These are phyloP conservation scores for Stenichneumon culpator DNA, from an alignment of 2,888 invertebrate genomes.

Conservation along the genomic window DNA sequence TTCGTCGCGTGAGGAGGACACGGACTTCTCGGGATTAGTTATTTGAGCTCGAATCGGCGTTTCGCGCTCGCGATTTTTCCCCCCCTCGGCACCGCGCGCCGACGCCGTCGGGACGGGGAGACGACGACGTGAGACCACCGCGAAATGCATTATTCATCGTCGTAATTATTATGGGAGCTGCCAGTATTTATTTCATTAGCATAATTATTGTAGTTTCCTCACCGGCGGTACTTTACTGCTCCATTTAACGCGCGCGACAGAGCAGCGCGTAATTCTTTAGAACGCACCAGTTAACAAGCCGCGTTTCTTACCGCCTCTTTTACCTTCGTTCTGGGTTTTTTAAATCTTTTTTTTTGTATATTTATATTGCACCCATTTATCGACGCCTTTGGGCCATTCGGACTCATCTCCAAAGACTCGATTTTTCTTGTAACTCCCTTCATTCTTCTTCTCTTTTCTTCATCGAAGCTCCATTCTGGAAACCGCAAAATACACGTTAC, in stretches of 20 bases:
- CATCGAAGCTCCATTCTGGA: background rate
- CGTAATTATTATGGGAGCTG: slow-evolving; percentile 65
- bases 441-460: background rate
- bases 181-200: slow-evolving; percentile 69
- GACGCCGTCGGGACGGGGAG: slow-evolving; percentile 4
- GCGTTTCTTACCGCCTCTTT: slow-evolving; percentile 22
- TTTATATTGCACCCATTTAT: background rate
- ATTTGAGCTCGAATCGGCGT: slow-evolving; percentile 6
- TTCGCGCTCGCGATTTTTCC: background rate
- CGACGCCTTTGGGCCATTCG: background rate
- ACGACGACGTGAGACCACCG: slow-evolving; percentile 27
- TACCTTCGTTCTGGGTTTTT: slow-evolving; percentile 5
- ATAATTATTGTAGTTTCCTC: slow-evolving; percentile 71
- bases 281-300: slow-evolving; percentile 49
- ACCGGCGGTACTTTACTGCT: slow-evolving; percentile 64
- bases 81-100: background rate
- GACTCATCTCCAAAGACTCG: background rate
- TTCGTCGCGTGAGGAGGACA: background rate
- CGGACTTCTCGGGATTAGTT: background rate
- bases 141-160: slow-evolving; percentile 65
- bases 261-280: slow-evolving; percentile 55
- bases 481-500: slow-evolving; percentile 47
- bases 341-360: background rate
- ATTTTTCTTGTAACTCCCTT: background rate
- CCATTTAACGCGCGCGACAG: slow-evolving; percentile 63